phyloP scores from a whole-genome alignment of 2,797 vertebrate genomes.

The Clamator glandarius region DNA sequence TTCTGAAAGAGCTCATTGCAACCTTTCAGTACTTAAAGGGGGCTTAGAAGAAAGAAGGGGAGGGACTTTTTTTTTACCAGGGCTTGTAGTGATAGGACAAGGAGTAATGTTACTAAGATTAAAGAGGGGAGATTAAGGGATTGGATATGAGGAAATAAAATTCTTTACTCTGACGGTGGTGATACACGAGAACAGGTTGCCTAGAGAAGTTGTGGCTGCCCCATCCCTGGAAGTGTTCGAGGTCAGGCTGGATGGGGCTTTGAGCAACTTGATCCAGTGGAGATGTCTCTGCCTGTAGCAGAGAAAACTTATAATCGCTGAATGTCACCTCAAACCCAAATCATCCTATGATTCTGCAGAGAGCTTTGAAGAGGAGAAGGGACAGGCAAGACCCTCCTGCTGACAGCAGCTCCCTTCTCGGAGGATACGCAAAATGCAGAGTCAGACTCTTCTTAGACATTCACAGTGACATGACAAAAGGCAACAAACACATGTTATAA shows the following conservation, averaged over 20 bases:
- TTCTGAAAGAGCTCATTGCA: not conserved
- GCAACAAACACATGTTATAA: not conserved
- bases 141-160: not conserved
- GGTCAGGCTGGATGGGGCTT: not conserved
- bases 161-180: not conserved
- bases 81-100: not conserved
- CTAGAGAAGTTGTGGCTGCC: not conserved
- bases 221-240: not conserved
- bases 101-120: not conserved
- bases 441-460: not conserved
- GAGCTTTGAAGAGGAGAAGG: not conserved
- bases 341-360: not conserved
- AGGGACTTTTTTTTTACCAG: not conserved
- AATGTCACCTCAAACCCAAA: not conserved
- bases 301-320: too few species aligned
- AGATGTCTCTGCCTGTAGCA: fast-evolving
- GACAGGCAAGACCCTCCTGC: not conserved
- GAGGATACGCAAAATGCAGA: not conserved
- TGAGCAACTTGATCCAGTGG: not conserved
- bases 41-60: not conserved
- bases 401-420: not conserved
- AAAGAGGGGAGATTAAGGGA: not conserved
- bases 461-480: not conserved
- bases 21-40: not conserved
- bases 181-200: not conserved